Conservation (phyloP, 2,888 invertebrate species). For the Ectobius pallidus region DNA sequence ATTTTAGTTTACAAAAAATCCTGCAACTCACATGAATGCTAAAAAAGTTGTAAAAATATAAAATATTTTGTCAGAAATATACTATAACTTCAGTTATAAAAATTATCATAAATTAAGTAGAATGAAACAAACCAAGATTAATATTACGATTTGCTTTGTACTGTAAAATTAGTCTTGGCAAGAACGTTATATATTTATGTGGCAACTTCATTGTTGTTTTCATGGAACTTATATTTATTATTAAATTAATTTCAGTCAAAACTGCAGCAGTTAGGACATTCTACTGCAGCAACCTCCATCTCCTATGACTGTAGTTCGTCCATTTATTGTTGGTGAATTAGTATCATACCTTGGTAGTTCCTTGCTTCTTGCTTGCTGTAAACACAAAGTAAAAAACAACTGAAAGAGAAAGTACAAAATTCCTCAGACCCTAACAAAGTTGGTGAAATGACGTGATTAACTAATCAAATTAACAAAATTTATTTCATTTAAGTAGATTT, state of each 20-base stretch:
- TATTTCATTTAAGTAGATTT: no score
- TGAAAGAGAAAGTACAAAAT: not conserved
- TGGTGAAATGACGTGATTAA: no score
- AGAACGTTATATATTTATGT: not conserved
- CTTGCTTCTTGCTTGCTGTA: conserved; percentile 84
- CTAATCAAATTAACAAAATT: no score
- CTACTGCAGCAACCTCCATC: conserved; percentile 68
- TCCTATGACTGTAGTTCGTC: conserved; percentile 71
- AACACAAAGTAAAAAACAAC: conserved; percentile 46
- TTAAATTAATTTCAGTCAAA: conserved; percentile 1
- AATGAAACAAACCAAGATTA: not conserved
- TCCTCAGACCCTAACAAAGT: no score
- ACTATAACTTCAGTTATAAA: not conserved
- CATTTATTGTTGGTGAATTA: conserved; percentile 72
- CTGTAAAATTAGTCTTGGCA: conserved; percentile 1
- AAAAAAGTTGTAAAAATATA: conserved; percentile 1
- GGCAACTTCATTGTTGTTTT: conserved; percentile 19
- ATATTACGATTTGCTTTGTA: not conserved
- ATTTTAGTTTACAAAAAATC: no score
- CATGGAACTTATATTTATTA: not conserved
- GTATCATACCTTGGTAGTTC: conserved; percentile 78
- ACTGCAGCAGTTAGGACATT: conserved; percentile 51
- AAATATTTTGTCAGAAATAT: not conserved
- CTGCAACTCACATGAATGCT: no score
- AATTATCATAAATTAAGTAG: not conserved